These are phyloP conservation scores for Acronicta aceris DNA, from an alignment of 2,888 invertebrate species.

Conservation along the genomic window DNA sequence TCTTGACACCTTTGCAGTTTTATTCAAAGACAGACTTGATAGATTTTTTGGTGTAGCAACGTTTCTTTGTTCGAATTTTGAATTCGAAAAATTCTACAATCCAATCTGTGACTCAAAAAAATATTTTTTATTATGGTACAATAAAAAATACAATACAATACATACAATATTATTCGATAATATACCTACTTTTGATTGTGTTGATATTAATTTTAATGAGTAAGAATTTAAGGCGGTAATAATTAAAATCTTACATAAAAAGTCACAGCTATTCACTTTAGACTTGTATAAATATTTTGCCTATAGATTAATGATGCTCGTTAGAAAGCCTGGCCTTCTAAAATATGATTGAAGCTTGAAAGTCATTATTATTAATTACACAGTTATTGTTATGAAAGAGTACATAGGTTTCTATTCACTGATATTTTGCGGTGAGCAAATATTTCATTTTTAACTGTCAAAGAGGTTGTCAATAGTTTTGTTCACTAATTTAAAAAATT, in stretches of 20 bases:
- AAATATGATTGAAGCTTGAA: slow-evolving; percentile 45
- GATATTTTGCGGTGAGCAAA: slow-evolving; percentile 27
- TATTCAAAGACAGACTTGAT: slow-evolving; percentile 31
- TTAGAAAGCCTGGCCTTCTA: slow-evolving; percentile 53
- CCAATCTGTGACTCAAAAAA: background rate
- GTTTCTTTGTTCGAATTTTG: background rate
- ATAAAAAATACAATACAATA: too few species aligned
- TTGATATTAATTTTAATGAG: slow-evolving; percentile 41
- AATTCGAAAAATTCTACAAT: background rate
- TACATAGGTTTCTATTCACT: slow-evolving; percentile 25
- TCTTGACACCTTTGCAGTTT: slow-evolving; percentile 43
- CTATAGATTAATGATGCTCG: slow-evolving; percentile 44
- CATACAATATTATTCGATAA: background rate
- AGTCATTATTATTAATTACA: slow-evolving; percentile 61
- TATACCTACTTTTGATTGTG: slow-evolving; percentile 1
- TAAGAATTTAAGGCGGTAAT: slow-evolving; percentile 30
- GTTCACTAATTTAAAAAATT: background rate
- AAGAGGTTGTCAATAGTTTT: slow-evolving; percentile 1
- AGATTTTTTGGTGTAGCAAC: slow-evolving; percentile 26
- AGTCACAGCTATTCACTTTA: slow-evolving; percentile 33
- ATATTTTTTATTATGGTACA: background rate
- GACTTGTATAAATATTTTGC: slow-evolving; percentile 56
- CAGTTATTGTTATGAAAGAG: slow-evolving; percentile 40
- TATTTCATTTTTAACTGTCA: slow-evolving; percentile 9
- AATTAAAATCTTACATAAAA: slow-evolving; percentile 30